phyloP scores from a whole-genome alignment of 2,888 invertebrate species.

The Itoplectis maculator region DNA sequence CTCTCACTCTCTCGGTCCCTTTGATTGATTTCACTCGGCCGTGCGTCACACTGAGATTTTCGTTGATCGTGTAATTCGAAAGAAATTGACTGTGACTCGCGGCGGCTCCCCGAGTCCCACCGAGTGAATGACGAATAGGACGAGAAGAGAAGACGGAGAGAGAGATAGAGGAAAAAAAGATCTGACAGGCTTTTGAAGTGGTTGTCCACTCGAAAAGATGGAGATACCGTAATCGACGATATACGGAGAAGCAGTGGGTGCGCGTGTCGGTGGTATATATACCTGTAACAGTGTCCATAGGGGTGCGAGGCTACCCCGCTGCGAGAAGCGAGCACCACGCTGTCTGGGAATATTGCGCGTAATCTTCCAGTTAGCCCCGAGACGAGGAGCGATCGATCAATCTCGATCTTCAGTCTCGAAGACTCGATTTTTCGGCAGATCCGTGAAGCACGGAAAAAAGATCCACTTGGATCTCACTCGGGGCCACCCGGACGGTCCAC shows the following conservation, averaged over 20 bases:
- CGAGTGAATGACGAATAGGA: slow-evolving; percentile 36
- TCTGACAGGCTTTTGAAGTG: slow-evolving; percentile 32
- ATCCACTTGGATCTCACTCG: neutral
- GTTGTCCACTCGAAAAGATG: slow-evolving; percentile 55
- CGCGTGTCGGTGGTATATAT: slow-evolving; percentile 37
- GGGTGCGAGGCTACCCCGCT: slow-evolving; percentile 67
- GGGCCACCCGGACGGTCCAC: slow-evolving; percentile 62
- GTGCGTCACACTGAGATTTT: neutral
- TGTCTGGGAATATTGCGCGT: slow-evolving; percentile 58
- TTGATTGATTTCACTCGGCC: slow-evolving; percentile 30
- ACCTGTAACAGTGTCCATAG: slow-evolving; percentile 55
- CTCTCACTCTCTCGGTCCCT: neutral
- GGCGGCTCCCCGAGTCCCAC: slow-evolving; percentile 20
- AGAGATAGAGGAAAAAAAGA: slow-evolving; percentile 14
- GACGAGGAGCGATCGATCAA: slow-evolving; percentile 70
- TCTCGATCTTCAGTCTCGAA: slow-evolving; percentile 59
- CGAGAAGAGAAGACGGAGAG: neutral
- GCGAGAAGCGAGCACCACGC: slow-evolving; percentile 51
- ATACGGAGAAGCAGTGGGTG: slow-evolving; percentile 16
- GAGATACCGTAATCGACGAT: slow-evolving; percentile 65
- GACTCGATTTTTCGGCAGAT: slow-evolving; percentile 68
- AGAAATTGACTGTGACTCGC: slow-evolving; percentile 46
- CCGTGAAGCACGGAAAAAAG: slow-evolving; percentile 34
- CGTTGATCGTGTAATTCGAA: slow-evolving; percentile 38
- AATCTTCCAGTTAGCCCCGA: slow-evolving; percentile 59